phyloP scores from a whole-genome alignment of 2,113 vertebrate species.

The Naja naja region DNA sequence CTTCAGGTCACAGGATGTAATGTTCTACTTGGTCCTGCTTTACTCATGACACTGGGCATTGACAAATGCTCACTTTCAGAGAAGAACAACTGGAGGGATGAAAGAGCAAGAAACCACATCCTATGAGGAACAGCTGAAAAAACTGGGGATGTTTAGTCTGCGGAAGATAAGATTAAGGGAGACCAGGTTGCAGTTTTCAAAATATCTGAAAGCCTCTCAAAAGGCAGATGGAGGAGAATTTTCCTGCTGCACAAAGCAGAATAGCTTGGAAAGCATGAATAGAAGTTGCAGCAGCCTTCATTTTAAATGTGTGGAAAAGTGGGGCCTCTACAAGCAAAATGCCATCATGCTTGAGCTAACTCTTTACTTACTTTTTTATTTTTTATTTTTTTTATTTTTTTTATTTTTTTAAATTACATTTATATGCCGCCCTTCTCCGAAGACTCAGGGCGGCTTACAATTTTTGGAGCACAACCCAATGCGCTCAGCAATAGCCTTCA shows the following conservation, averaged over 20 bases:
- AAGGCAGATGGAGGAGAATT: background rate
- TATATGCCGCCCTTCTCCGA: too few species aligned
- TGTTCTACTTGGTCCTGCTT: background rate
- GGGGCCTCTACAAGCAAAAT: background rate
- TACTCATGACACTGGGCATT: background rate
- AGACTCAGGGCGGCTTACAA: too few species aligned
- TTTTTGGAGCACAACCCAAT: too few species aligned
- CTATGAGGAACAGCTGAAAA: background rate
- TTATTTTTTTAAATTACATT: too few species aligned
- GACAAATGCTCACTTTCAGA: background rate
- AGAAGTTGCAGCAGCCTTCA: background rate
- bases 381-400: too few species aligned
- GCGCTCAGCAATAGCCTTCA: too few species aligned
- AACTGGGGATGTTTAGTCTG: background rate
- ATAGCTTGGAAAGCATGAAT: background rate
- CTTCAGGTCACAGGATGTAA: background rate
- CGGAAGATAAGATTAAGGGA: background rate
- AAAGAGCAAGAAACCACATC: background rate
- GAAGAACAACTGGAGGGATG: background rate
- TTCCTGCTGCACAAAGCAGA: background rate
- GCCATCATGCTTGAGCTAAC: background rate
- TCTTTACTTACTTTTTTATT: background rate
- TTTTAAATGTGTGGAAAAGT: background rate
- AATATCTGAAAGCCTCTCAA: background rate
- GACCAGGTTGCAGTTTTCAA: background rate